phyloP scores from a whole-genome alignment of 2,888 invertebrate genomes.

The Alcis repandata region DNA sequence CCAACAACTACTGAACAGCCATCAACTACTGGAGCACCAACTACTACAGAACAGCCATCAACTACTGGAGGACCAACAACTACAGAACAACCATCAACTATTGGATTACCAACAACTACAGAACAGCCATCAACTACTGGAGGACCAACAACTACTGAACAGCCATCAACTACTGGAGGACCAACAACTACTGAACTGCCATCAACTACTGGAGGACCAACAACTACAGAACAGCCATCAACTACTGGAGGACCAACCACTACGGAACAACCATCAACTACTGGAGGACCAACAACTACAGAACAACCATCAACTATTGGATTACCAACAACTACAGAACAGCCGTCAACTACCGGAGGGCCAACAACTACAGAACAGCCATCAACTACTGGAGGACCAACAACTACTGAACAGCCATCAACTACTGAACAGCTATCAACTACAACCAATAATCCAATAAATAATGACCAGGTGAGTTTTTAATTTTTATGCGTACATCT shows the following conservation, averaged over 20 bases:
- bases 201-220: not conserved
- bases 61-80: constrained; percentile 23
- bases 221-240: not conserved
- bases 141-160: not conserved
- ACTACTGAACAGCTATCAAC: not conserved
- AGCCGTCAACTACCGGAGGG: constrained; percentile 16
- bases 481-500: no score
- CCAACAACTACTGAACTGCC: constrained; percentile 12
- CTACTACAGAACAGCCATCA: constrained; percentile 12
- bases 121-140: not conserved
- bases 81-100: no score
- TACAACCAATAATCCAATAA: not conserved
- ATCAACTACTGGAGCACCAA: no score
- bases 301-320: no score
- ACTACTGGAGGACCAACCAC: no score
- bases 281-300: not conserved
- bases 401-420: not conserved
- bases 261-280: not conserved
- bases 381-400: not conserved
- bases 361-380: no score
- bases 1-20: constrained; percentile 1
- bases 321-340: constrained; percentile 4
- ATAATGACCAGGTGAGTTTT: not conserved
- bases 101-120: no score
- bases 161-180: not conserved